Evolutionary conservation across 2,888 invertebrate genomes (phyloP).

Genomic region (Brenthis daphne): DNA sequence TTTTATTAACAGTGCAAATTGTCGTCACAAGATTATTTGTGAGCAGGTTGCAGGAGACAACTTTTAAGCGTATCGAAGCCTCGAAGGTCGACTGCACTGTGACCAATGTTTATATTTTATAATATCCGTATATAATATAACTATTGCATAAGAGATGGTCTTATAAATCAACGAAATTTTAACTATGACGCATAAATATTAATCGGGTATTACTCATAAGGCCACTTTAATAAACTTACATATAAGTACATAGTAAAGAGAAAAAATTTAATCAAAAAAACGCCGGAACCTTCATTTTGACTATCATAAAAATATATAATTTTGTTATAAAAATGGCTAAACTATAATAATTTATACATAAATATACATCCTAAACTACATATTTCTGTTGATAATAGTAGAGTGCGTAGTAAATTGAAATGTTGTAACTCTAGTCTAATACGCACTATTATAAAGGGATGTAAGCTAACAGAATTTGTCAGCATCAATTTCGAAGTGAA

Average conservation of each 20-base stretch:
- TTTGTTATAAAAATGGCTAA: too few relatives aligned
- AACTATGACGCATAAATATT: neutral
- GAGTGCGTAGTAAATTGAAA: too few relatives aligned
- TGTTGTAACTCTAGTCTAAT: too few relatives aligned
- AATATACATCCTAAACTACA: too few relatives aligned
- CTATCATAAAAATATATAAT: neutral
- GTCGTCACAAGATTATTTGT: conserved; percentile 29
- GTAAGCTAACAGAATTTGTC: too few relatives aligned
- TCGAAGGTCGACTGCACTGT: conserved; percentile 43
- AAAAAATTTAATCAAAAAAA: neutral
- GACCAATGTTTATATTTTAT: conserved; percentile 34
- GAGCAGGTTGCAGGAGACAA: conserved; percentile 40
- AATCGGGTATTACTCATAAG: conserved; percentile 1
- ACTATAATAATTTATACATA: too few relatives aligned
- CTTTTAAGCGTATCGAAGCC: conserved; percentile 45
- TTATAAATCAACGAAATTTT: conserved; percentile 16
- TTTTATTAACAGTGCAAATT: conserved; percentile 24
- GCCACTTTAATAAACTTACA: neutral
- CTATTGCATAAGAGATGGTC: conserved; percentile 28
- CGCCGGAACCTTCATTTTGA: neutral
- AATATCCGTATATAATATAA: conserved; percentile 18
- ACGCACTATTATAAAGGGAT: too few relatives aligned
- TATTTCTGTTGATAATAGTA: too few relatives aligned
- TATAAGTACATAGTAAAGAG: neutral
- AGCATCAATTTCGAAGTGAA: too few relatives aligned